phyloP scores from a whole-genome alignment of 1,140 invertebrate species.

The Geopemphigus sp. region DNA sequence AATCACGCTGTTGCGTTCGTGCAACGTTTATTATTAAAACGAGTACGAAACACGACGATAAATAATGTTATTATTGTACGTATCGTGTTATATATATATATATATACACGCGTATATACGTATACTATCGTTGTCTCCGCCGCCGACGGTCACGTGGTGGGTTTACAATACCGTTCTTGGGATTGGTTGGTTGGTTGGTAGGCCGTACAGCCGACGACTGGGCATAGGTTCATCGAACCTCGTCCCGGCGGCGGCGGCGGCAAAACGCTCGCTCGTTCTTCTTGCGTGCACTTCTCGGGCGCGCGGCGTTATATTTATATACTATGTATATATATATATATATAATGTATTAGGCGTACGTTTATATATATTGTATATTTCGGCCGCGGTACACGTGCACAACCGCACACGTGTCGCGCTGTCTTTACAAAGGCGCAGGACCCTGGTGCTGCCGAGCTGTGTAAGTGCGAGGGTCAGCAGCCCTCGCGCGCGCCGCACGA shows the following conservation, averaged over 20 bases:
- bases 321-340: not conserved
- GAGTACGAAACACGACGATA: not conserved
- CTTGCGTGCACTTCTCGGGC: slow-evolving; percentile 15
- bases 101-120: too few species aligned
- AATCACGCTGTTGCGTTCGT: too few species aligned
- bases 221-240: slow-evolving; percentile 7
- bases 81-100: too few species aligned
- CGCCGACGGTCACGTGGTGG: not conserved
- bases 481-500: slow-evolving; percentile 6
- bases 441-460: not conserved
- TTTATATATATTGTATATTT: not conserved
- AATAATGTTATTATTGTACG: not conserved
- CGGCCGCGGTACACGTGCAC: not conserved
- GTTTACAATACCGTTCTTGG: slow-evolving; percentile 22
- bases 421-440: not conserved
- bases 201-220: not conserved
- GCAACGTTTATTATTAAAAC: too few species aligned
- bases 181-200: not conserved
- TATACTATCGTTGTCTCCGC: not conserved
- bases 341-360: not conserved
- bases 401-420: not conserved
- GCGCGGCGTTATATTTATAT: not conserved
- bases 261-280: not conserved
- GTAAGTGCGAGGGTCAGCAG: slow-evolving; percentile 17
- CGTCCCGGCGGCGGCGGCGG: not conserved